Base-by-base conservation (phyloP, 2,113 vertebrate genomes). In the Gasterosteus aculeatus region DNA sequence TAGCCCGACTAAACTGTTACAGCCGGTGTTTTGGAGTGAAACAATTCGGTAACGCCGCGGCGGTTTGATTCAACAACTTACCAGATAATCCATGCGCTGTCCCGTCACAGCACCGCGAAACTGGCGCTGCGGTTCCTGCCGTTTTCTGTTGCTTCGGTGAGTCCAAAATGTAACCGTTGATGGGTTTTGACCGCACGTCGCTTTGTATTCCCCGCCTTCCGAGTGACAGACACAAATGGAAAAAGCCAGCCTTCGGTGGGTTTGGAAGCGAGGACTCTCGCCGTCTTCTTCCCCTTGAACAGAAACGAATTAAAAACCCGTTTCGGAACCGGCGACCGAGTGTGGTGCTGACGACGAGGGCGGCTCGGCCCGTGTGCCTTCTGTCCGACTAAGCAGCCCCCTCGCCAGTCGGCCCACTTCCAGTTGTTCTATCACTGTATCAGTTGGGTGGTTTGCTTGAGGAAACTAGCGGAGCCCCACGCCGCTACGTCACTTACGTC, bases 81-180 rank as follows among this genome's bases (percentile, higher is more conserved):
- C 93, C 93, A 95, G 91, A 91, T 94, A 95, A 93, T 95, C 94
- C 93, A 95, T 94, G 93, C 89, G 90, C 92, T 87, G 80, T 72
- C 72, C 80, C 70, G 87, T 49, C 80, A 85, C 90, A 84, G 87
- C 79, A 82, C 71, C 82, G 78, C 69, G 73, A 79, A 79, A 64
- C 75, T 68, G 65, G 69, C 69, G 78, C 75, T 46, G 61, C 22
- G 61, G 33, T 74, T 29, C 77, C 69, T 81, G 75, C 88, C 77
- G 80, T 82, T 67, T 83, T 54, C 6, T 29, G 4, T 26, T 29
- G 70, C 71, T 58, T 70, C 26, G 57, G 4, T 31, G 42, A 69
- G 59, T 78, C 70, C 74, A 69, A 85, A 84, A 78, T 62, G 2
- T 64, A 33, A 54, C 35, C 35, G 35, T 38, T 38, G 35, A 38